These are phyloP conservation scores for Brachionus rotundiformis DNA, from an alignment of 1,140 invertebrate genomes.

Conservation along the genomic window DNA sequence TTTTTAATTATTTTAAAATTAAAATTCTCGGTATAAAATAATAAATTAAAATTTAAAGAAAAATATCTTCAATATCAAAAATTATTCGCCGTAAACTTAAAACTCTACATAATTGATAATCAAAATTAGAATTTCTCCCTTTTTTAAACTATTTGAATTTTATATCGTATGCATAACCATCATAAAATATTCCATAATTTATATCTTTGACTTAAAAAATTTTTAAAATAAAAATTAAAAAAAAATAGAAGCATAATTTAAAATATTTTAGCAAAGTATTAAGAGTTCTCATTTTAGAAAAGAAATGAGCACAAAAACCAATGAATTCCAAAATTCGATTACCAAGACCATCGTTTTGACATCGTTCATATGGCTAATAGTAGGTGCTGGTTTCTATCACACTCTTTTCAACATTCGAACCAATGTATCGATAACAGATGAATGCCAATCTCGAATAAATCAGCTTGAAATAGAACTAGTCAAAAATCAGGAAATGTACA, in stretches of 20 bases:
- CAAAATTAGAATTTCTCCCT: no score
- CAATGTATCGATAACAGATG: neutral
- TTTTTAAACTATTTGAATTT: no score
- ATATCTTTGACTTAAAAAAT: neutral
- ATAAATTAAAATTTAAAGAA: no score
- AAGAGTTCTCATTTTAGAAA: neutral
- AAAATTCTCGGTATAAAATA: no score
- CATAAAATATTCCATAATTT: neutral
- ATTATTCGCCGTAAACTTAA: no score
- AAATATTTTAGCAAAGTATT: neutral
- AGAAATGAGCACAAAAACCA: neutral
- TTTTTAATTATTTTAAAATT: no score
- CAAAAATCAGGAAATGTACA: neutral
- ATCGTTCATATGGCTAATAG: neutral
- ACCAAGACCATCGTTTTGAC: neutral
- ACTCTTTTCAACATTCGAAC: neutral
- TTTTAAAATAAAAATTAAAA: no score
- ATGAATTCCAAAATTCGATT: neutral
- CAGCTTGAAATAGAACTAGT: neutral
- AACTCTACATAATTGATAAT: neutral
- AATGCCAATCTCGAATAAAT: neutral
- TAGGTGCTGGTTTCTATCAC: neutral
- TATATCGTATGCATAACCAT: neutral
- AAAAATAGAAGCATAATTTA: constrained; percentile 10
- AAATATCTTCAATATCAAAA: no score